These are phyloP conservation scores for Caenorhabditis sp. DNA, from an alignment of 2,888 invertebrate species.

Conservation along the genomic window DNA sequence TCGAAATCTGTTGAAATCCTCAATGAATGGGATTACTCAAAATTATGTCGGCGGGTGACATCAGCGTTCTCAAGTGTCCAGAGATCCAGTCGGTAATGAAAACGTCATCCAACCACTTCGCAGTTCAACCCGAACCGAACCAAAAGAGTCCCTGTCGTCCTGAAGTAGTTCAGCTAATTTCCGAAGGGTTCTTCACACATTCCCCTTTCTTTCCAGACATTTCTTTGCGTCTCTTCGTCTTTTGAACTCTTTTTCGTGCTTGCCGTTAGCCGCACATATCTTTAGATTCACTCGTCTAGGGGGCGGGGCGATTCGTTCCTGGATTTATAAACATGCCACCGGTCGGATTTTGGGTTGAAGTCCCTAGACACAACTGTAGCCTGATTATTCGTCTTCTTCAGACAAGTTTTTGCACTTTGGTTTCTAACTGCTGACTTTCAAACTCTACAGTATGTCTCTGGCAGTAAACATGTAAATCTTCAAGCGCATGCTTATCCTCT, in stretches of 20 bases:
- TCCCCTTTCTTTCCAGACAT: conserved; percentile 28
- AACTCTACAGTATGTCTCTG: conserved; percentile 4
- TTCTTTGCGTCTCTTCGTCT: conserved; percentile 28
- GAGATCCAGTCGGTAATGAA: conserved; percentile 9
- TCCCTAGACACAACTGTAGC: too few species aligned
- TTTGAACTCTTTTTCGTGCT: conserved; percentile 25
- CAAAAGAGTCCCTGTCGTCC: too few species aligned
- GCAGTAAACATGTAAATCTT: conserved; percentile 1
- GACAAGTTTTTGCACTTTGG: not conserved
- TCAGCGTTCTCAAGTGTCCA: conserved; percentile 3
- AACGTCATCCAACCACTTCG: conserved; percentile 16
- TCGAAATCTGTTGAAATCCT: too few species aligned
- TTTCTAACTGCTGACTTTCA: not conserved
- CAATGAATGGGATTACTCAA: conserved; percentile 36
- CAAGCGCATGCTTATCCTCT: not conserved
- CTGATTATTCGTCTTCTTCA: not conserved
- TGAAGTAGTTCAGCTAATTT: conserved; percentile 16
- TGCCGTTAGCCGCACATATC: conserved; percentile 37
- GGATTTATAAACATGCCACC: conserved; percentile 49
- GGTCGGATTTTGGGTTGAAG: conserved; percentile 9
- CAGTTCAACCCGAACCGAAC: too few species aligned
- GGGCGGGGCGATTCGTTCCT: conserved; percentile 33
- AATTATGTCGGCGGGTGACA: conserved; percentile 28
- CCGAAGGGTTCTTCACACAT: conserved; percentile 33
- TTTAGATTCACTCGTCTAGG: conserved; percentile 34